Percentiles rank a stretch among this genome's conserved stretches.
phyloP scores from a whole-genome alignment of 2,797 vertebrate species.

The Orientallactaga sibirica region DNA sequence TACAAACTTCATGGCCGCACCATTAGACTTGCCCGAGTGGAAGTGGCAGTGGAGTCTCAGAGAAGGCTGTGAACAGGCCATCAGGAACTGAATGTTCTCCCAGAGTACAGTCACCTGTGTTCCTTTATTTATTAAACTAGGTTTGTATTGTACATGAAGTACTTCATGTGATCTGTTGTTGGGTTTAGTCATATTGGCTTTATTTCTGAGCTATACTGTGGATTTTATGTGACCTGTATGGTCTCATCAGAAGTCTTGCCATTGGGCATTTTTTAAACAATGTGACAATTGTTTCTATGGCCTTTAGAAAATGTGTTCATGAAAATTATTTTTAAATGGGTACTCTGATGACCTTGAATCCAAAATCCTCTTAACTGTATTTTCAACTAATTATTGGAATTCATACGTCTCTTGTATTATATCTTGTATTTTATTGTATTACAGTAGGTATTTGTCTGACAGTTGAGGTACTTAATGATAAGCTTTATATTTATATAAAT shows the following conservation, averaged over 20 bases:
- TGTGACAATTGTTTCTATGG: constrained; percentile 61
- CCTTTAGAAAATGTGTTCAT: constrained; percentile 74
- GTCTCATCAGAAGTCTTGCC: constrained; percentile 72
- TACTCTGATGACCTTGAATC: constrained; percentile 64
- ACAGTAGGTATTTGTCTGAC: constrained; percentile 25
- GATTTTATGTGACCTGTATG: constrained; percentile 73
- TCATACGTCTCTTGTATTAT: not conserved
- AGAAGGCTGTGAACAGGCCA: constrained; percentile 78
- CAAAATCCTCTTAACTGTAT: constrained; percentile 66
- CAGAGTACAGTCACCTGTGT: constrained; percentile 71
- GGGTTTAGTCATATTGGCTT: constrained; percentile 83
- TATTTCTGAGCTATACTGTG: constrained; percentile 73
- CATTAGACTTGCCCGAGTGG: constrained; percentile 92
- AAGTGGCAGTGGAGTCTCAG: constrained; percentile 91
- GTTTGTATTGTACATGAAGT: constrained; percentile 78
- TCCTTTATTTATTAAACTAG: constrained; percentile 89
- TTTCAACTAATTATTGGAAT: constrained; percentile 59
- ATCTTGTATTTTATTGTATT: too few species aligned
- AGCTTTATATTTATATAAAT: constrained; percentile 34
- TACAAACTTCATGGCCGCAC: constrained; percentile 94
- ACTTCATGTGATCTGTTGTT: constrained; percentile 78
- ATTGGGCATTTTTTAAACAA: constrained; percentile 73
- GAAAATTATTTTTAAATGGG: constrained; percentile 70
- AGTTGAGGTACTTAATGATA: constrained; percentile 48
- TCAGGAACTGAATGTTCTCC: constrained; percentile 65